Conservation (phyloP, 2,113 vertebrate genomes). For the Oenanthe oenanthe region DNA sequence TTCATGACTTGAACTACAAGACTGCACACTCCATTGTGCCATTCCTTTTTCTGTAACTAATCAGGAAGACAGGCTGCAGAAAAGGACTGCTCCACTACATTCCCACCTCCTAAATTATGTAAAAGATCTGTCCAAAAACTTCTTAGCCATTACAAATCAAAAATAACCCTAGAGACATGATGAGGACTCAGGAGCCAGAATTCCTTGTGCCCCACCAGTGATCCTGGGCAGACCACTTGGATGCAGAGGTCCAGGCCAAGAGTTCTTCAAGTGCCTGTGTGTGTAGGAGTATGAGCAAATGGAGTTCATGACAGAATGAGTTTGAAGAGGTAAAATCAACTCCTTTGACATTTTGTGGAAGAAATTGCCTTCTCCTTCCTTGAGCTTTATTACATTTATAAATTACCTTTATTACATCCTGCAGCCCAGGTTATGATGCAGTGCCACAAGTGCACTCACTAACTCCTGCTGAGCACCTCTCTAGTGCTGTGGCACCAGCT, state of each 20-base stretch:
- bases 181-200: background rate
- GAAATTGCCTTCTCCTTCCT: background rate
- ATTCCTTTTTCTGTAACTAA: background rate
- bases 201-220: background rate
- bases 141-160: background rate
- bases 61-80: background rate
- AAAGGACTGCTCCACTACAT: background rate
- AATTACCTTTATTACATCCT: background rate
- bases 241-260: background rate
- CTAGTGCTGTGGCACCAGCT: background rate
- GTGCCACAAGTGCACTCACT: background rate
- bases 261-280: background rate
- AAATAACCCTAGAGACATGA: background rate
- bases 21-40: background rate
- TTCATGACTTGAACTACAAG: background rate
- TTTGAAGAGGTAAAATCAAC: background rate
- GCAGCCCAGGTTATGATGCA: background rate
- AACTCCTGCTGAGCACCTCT: background rate
- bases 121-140: background rate
- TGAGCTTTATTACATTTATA: background rate
- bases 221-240: background rate
- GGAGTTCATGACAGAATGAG: background rate
- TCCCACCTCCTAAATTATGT: background rate
- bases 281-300: background rate
- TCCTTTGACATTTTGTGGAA: background rate